phyloP scores from a whole-genome alignment of 2,797 vertebrate genomes.

The Poecilia picta region DNA sequence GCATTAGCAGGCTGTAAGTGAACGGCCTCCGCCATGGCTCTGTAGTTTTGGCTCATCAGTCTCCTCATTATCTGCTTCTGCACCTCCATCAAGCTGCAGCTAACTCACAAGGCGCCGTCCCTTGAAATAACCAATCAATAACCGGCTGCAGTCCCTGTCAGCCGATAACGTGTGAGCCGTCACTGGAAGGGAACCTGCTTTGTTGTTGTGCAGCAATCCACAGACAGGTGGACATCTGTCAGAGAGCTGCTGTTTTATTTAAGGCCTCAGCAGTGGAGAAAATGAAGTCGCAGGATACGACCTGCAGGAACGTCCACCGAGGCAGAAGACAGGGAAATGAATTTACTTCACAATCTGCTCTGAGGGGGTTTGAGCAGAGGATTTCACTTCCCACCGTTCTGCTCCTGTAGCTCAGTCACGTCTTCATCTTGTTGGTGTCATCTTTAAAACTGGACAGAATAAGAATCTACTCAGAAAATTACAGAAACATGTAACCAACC shows the following conservation, averaged over 20 bases:
- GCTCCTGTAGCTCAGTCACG: not conserved
- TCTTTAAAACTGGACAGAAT: no score
- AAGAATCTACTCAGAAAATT: no score
- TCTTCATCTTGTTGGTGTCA: not conserved
- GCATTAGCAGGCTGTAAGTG: not conserved
- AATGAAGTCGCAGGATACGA: not conserved
- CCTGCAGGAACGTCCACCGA: not conserved
- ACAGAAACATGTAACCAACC: no score
- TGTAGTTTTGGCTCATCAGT: not conserved
- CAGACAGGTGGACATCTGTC: not conserved
- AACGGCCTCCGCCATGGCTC: not conserved
- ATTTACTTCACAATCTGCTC: not conserved
- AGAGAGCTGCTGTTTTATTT: slow-evolving; percentile 2
- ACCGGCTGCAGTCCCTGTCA: not conserved
- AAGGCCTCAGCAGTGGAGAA: not conserved
- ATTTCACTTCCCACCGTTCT: not conserved
- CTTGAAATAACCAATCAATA: slow-evolving; percentile 15
- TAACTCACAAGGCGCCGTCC: not conserved
- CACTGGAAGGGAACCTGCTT: not conserved
- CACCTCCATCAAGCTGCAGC: not conserved
- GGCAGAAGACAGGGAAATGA: not conserved
- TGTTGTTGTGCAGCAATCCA: not conserved
- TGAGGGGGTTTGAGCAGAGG: not conserved
- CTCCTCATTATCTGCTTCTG: slow-evolving; percentile 7
- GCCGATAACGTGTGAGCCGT: not conserved